Evolutionary conservation across 2,113 vertebrate species (phyloP), one percentile per base, ranked within the genome.

Genomic region (Octodon degus): DNA sequence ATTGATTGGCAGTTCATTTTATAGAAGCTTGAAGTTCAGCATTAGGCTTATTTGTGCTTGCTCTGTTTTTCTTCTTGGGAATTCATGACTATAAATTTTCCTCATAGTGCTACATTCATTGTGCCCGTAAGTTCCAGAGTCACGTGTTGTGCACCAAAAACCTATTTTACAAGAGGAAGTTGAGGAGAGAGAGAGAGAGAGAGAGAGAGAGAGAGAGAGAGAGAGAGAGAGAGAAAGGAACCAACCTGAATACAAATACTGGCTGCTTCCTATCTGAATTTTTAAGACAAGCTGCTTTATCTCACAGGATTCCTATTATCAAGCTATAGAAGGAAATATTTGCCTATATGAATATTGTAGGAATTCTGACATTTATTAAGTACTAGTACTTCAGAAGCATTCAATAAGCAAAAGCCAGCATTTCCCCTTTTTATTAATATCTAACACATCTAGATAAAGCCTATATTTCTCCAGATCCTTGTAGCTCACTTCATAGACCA

Each of bases 351-450:
- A 77, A 6, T 47, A 47, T 34, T 76, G 7, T 32, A 85, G 92
- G 30, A 82, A 92, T 76, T 76, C 37, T 94, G 53, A 86, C 70
- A 25, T 90, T 68, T 89, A 58, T 93, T 94, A 50, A 53, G 25
- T 79, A 74, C 60, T 81, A 85, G 37, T 6, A 60, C 32, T 81
- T 32, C 40, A 30, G 50, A 86, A 86, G n/a, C n/a, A 72, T 13
- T 40, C 3, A 37, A 22, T 40, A 72, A 40, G 22, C 34, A n/a
- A 70, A 93, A 88, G 12, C 43, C 37, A n/a, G 30, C 19, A 19
- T 53, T 90, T 90, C 79, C 37, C 43, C 43, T 43, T 43, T 43
- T 43, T 43, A 43, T 43, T 43, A 43, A 43, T 76, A 40, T 76
- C 43, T 24, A 43, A 25, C 60, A 62, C 20, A 62, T 43, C 70